Evolutionary conservation across 2,888 invertebrate species (phyloP).

Genomic region (Dynastes tityus): DNA sequence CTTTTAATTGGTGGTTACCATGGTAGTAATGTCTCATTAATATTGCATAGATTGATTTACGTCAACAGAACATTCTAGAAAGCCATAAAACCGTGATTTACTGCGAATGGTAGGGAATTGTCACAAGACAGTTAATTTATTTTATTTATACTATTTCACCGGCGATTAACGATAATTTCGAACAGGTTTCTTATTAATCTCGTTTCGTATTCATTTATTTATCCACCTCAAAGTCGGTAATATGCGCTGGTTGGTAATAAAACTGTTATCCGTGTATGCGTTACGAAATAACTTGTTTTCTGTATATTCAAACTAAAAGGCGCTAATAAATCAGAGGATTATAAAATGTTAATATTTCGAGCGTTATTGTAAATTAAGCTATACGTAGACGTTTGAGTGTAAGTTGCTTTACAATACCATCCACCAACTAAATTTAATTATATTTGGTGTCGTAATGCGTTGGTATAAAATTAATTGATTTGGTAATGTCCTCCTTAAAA

Average conservation of each 20-base stretch:
- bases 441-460: slow-evolving; percentile 21
- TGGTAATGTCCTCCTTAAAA: background rate
- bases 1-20: slow-evolving; percentile 26
- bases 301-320: slow-evolving; percentile 21
- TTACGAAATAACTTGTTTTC: slow-evolving; percentile 46
- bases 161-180: slow-evolving; percentile 40
- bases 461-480: slow-evolving; percentile 34
- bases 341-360: slow-evolving; percentile 41
- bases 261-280: slow-evolving; percentile 32
- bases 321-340: slow-evolving; percentile 36
- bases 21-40: slow-evolving; percentile 48
- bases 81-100: slow-evolving; percentile 68
- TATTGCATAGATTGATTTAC: slow-evolving; percentile 66
- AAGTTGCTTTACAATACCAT: slow-evolving; percentile 11
- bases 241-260: slow-evolving; percentile 31
- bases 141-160: slow-evolving; percentile 44
- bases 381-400: slow-evolving; percentile 6
- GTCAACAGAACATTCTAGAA: slow-evolving; percentile 67
- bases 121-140: slow-evolving; percentile 41
- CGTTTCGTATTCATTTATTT: slow-evolving; percentile 37
- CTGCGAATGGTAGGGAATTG: slow-evolving; percentile 49
- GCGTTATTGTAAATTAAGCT: slow-evolving; percentile 43
- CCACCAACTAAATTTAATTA: slow-evolving; percentile 21
- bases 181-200: slow-evolving; percentile 43
- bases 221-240: slow-evolving; percentile 11